These are phyloP conservation scores for Chaenodraco wilsoni DNA, from an alignment of 2,797 vertebrate genomes.

Conservation along the genomic window DNA sequence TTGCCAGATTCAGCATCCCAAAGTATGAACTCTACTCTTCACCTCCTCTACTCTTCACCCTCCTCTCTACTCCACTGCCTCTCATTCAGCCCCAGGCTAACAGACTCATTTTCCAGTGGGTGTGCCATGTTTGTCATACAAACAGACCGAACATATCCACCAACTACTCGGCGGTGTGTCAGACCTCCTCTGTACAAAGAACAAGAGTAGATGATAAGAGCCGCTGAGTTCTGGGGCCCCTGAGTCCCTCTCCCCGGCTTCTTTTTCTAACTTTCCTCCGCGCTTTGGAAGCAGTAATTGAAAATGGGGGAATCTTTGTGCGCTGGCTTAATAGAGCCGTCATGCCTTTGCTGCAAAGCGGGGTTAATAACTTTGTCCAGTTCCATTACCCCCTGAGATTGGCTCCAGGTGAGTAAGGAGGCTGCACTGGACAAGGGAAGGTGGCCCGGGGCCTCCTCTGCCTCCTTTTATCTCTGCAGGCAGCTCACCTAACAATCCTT, in stretches of 20 bases:
- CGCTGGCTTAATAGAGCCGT: constrained; percentile 76
- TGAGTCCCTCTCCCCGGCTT: constrained; percentile 43
- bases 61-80: constrained; percentile 20
- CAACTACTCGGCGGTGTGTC: constrained; percentile 66
- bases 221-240: constrained; percentile 66
- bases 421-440: constrained; percentile 68
- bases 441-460: constrained; percentile 47
- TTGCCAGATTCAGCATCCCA: constrained; percentile 14
- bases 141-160: constrained; percentile 64
- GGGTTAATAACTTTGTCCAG: constrained; percentile 85
- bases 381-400: constrained; percentile 84
- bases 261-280: constrained; percentile 60
- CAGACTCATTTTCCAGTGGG: constrained; percentile 47
- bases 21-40: not conserved
- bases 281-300: constrained; percentile 68
- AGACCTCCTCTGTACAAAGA: constrained; percentile 43
- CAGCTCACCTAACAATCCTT: constrained; percentile 64
- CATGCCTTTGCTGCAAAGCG: constrained; percentile 66
- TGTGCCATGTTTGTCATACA: constrained; percentile 66
- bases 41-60: constrained; percentile 4
- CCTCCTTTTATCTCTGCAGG: constrained; percentile 69
- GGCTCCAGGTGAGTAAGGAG: constrained; percentile 82
- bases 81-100: constrained; percentile 47
- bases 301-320: constrained; percentile 78
- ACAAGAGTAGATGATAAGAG: constrained; percentile 68